Base-by-base conservation (phyloP, 2,113 vertebrate species). In the Stigmatopora nigra region DNA sequence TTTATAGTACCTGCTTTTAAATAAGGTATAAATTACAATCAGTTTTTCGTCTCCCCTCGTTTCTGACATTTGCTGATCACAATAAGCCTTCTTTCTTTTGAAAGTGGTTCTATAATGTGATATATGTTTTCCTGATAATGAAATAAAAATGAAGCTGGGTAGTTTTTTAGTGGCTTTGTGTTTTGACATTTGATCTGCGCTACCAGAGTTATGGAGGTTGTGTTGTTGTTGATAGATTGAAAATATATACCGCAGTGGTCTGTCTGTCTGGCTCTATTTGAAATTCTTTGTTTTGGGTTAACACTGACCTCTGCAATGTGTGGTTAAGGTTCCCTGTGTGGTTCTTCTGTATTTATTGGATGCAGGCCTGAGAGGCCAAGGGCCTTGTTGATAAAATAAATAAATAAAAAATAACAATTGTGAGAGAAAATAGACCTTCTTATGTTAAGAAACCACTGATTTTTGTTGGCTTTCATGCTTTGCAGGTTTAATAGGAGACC, bases 201-300 rank as follows among this genome's bases (percentile, higher is more conserved):
- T 60, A 13, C 35, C 22, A 46, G 38, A 2, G 71, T 66, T 22
- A 45, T 45, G 19, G 41, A 38, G 51, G 51, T 53, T 38, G 19
- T 22, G 59, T 20, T 44, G 41, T 86, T 86, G 85, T 76, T 79
- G 76, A 85, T 80, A 13, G 59, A 45, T 61, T 45, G 59, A 45
- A 60, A 20, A 15, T 13, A 82, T 79, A 71, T 35, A 78, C 78
- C 83, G 65, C 73, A 76, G 68, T 61, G 71, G 80, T 71, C 78
- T 77, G 80, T 71, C 78, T 77, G 52, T 49, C 78, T 80, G 85
- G 77, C 80, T 84, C 81, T 77, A 76, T 62, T 61, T 63, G 64
- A 78, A 79, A 36, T 62, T 59, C 73, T 47, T 22, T 35, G 61
- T 53, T 38, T 74, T 36, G 70, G 73, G 77, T 77, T 72, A 70